A percentile compares a stretch with the other conserved stretches of the same genome.
Evolutionary conservation across 1,140 invertebrate species (phyloP).

Genomic region (Mercenaria mercenaria): DNA sequence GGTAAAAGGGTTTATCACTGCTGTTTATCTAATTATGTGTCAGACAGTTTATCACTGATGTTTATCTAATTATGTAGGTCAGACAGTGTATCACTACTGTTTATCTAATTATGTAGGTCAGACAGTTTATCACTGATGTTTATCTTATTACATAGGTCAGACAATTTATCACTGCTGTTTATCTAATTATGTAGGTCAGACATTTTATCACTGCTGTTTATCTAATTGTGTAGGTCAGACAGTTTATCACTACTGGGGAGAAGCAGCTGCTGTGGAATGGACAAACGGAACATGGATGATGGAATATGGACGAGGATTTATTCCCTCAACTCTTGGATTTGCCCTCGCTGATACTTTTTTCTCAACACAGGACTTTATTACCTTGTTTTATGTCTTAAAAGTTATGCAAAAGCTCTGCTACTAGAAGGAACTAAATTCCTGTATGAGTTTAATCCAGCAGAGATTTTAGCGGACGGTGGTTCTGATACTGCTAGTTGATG

Average conservation of each 20-base stretch:
- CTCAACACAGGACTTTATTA: constrained; percentile 83
- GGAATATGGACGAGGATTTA: constrained; percentile 85
- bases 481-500: no score
- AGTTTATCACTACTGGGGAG: constrained; percentile 82
- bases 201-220: no score
- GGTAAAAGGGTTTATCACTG: no score
- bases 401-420: constrained; percentile 81
- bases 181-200: no score
- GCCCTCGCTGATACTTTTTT: constrained; percentile 84
- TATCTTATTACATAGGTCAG: no score
- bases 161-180: no score
- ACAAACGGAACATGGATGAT: constrained; percentile 84
- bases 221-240: constrained; percentile 80
- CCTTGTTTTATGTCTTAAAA: constrained; percentile 81
- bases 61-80: no score
- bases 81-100: no score
- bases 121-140: no score
- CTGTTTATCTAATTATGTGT: no score
- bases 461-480: neutral
- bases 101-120: no score
- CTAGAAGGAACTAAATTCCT: constrained; percentile 76
- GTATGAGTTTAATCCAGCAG: constrained; percentile 54
- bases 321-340: constrained; percentile 84
- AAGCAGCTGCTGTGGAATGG: constrained; percentile 82
- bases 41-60: no score